These are phyloP conservation scores for Vidua macroura DNA, from an alignment of 2,113 vertebrate genomes.

Conservation along the genomic window DNA sequence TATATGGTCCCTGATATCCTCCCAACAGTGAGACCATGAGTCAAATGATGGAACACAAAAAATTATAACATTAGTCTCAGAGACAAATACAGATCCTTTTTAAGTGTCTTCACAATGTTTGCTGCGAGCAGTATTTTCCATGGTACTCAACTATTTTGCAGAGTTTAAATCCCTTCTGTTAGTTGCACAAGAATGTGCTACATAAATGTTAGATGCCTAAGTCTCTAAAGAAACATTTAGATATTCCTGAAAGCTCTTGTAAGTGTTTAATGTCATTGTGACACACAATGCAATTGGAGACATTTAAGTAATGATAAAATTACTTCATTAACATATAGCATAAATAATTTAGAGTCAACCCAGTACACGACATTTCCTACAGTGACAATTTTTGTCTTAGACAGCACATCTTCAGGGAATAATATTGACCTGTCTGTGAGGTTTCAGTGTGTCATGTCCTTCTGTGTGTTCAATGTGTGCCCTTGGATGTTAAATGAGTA, in stretches of 20 bases:
- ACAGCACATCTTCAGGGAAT: neutral
- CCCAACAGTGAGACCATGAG: neutral
- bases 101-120: neutral
- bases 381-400: neutral
- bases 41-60: neutral
- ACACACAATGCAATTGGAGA: neutral
- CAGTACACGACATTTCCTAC: neutral
- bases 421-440: neutral
- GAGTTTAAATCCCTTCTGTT: neutral
- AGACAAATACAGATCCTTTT: neutral
- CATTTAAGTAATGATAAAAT: neutral
- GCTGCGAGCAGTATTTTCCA: neutral
- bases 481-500: neutral
- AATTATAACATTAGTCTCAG: neutral
- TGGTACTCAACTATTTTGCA: neutral
- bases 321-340: neutral
- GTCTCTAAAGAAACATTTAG: neutral
- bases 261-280: neutral
- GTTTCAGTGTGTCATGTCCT: neutral
- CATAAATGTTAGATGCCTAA: neutral
- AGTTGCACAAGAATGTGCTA: neutral
- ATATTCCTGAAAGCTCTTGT: neutral
- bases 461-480: neutral
- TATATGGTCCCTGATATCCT: neutral
- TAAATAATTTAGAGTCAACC: neutral